Conservation (phyloP, 2,797 vertebrate genomes). For the Myotis findleyi region DNA sequence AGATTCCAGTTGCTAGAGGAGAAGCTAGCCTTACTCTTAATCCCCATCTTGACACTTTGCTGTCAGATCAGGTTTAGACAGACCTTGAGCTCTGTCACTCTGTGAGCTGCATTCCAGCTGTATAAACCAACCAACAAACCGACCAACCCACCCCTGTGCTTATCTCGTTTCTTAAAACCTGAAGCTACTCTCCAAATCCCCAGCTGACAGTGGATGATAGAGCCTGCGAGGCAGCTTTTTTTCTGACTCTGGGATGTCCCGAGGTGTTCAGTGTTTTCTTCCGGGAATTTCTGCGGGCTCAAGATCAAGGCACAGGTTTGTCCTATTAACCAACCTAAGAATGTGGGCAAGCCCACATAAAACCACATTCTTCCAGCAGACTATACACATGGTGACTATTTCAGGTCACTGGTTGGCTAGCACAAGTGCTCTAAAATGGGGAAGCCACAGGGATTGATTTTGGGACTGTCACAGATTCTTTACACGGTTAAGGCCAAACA, state of each 20-base stretch:
- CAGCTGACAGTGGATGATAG: background rate
- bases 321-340: background rate
- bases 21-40: background rate
- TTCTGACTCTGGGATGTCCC: background rate
- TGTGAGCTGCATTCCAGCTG: background rate
- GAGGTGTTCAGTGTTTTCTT: background rate
- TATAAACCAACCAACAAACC: background rate
- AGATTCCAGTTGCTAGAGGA: background rate
- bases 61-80: background rate
- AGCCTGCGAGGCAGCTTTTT: background rate
- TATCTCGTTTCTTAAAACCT: background rate
- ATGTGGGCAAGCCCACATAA: background rate
- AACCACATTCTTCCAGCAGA: background rate
- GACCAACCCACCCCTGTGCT: background rate
- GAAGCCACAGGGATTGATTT: background rate
- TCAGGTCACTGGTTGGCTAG: background rate
- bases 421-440: background rate
- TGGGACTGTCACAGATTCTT: background rate
- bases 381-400: background rate
- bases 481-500: background rate
- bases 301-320: background rate
- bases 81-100: background rate
- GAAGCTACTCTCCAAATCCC: background rate
- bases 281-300: background rate
- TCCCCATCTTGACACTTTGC: background rate